Percentiles rank a stretch among this genome's conserved stretches.
Evolutionary conservation across 2,888 invertebrate genomes (phyloP).

Genomic region (Selenia dentaria): DNA sequence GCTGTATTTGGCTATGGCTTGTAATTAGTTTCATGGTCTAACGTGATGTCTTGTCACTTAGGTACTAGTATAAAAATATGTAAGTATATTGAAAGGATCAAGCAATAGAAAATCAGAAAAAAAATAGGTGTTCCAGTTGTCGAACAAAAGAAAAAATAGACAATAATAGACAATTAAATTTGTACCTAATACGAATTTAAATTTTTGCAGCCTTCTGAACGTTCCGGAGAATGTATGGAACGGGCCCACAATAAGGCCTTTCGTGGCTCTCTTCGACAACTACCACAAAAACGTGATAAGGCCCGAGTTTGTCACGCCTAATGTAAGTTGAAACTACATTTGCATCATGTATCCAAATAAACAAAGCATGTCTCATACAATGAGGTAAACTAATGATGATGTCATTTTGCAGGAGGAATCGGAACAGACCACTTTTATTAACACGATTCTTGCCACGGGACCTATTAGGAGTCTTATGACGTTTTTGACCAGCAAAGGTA

Average conservation of each 20-base stretch:
- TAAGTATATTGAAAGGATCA: no score
- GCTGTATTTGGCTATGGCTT: no score
- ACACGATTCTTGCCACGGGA: slow-evolving; percentile 88
- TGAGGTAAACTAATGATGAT: slow-evolving; percentile 54
- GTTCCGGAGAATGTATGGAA: slow-evolving; percentile 87
- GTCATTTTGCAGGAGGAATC: slow-evolving; percentile 84
- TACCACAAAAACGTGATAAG: slow-evolving; percentile 88
- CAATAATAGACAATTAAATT: no score
- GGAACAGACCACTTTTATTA: slow-evolving; percentile 89
- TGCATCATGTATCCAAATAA: slow-evolving; percentile 28
- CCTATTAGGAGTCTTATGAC: slow-evolving; percentile 88
- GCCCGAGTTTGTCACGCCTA: slow-evolving; percentile 87
- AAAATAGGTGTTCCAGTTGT: no score
- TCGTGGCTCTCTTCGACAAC: slow-evolving; percentile 90
- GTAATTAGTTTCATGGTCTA: no score
- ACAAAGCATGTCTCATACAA: slow-evolving; percentile 24
- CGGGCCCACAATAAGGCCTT: slow-evolving; percentile 88
- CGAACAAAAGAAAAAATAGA: no score
- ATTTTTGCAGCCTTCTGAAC: slow-evolving; percentile 85
- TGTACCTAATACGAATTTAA: no score
- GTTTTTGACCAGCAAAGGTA: slow-evolving; percentile 86
- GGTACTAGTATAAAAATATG: no score
- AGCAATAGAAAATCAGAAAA: no score
- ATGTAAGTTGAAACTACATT: slow-evolving; percentile 54
- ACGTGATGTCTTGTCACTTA: no score